These are phyloP conservation scores for Dolichotis patagonum DNA, from an alignment of 2,113 vertebrate genomes.

Conservation along the genomic window DNA sequence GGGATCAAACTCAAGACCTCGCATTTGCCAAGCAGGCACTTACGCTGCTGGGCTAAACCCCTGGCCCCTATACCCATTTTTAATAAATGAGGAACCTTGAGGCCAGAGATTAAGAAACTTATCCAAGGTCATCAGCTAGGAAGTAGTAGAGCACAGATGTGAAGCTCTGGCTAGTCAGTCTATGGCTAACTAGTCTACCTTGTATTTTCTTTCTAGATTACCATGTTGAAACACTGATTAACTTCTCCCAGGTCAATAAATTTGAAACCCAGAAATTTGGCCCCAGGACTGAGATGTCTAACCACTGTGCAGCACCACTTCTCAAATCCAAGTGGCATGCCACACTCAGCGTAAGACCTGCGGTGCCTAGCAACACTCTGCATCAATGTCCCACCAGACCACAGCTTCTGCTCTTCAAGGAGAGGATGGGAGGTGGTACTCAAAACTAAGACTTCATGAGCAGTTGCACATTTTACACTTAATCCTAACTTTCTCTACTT, in stretches of 20 bases:
- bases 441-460: not conserved
- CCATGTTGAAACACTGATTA: not conserved
- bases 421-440: not conserved
- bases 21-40: no score
- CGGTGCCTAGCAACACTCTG: not conserved
- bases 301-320: not conserved
- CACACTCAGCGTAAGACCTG: not conserved
- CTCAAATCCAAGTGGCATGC: rapidly evolving
- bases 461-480: not conserved
- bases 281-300: not conserved
- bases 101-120: not conserved
- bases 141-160: not conserved
- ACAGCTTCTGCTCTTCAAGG: not conserved
- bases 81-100: not conserved
- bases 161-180: not conserved
- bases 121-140: not conserved
- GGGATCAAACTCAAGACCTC: no score
- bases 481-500: not conserved
- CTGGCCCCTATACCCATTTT: no score
- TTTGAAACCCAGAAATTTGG: not conserved
- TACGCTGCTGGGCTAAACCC: no score
- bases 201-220: not conserved
- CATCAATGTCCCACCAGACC: rapidly evolving
- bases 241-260: not conserved
- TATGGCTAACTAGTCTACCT: not conserved